Base-by-base conservation (phyloP, 2,113 vertebrate genomes). In the Ursus arctos region DNA sequence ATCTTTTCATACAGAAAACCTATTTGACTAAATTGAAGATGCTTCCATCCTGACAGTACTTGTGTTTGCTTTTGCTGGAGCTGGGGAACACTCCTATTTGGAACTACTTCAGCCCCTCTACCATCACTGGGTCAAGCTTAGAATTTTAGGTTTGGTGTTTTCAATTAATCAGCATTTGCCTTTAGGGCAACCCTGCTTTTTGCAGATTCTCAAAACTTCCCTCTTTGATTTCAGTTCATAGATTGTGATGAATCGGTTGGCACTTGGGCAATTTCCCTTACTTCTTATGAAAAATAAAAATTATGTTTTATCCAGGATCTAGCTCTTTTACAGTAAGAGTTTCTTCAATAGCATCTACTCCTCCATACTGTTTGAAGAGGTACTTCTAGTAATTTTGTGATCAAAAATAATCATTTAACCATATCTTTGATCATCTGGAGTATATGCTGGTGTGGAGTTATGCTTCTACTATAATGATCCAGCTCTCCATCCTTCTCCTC, bases 31-130 rank as follows among this genome's bases (percentile, higher is more conserved):
- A 57, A 91, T 1, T 26, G 19, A 92, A 43, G 9, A 11, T 40
- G 18, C 10, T 55, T 69, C 3, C 5, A 82, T 67, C 19, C 49
- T 47, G 12, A 11, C 16, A 55, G 11, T 8, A 81, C 26, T 74
- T 87, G 72, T 57, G 4, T 28, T 96, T 15, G 28, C 26, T 72
- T 94, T 94, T 65, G 21, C 31, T 86, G 24, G 51, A 69, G 31
- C 15, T 2, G 33, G 19, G 21, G 9, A 28, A 13, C 5, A 3
- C 9, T 72, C 21, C 28, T 33, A 4, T 11, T 3, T 33, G 6
- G 55, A 76, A 9, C 6, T 33, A 7, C 7, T 57, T 40, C n/a
- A 71, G 18, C 31, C 7, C 24, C 61, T 69, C 24, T 18, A 5
- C 14, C 77, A 49, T 71, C 28, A 36, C 55, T 47, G 61, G 28